phyloP scores from a whole-genome alignment of 2,888 invertebrate genomes.

The Macropis europaea region DNA sequence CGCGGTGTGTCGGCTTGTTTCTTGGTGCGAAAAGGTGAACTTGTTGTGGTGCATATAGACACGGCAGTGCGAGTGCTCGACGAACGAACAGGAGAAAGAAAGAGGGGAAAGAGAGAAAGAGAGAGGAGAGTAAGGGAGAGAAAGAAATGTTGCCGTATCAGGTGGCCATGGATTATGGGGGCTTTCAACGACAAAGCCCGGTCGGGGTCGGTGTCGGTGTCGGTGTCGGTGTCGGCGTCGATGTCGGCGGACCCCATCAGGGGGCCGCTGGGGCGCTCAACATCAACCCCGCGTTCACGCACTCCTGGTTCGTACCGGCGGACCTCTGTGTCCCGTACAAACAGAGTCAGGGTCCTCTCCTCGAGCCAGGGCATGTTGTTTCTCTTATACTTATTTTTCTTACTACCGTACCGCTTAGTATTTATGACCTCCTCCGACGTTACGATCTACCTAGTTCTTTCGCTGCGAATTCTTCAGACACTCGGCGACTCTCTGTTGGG shows the following conservation, averaged over 20 bases:
- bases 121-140: conserved; percentile 3
- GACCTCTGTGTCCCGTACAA: conserved; percentile 95
- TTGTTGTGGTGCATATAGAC: conserved; percentile 18
- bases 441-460: conserved; percentile 46
- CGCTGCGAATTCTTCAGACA: conserved; percentile 9
- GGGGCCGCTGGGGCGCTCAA: conserved; percentile 88
- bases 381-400: conserved; percentile 81
- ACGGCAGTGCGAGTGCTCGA: conserved; percentile 20
- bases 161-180: conserved; percentile 89
- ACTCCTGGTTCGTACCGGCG: conserved; percentile 97
- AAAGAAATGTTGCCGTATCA: conserved; percentile 90
- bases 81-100: background rate
- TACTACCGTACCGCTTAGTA: conserved; percentile 27
- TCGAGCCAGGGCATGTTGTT: conserved; percentile 94
- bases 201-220: conserved; percentile 76
- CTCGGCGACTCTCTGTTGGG: too few species aligned
- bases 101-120: background rate
- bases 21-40: conserved; percentile 33
- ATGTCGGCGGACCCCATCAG: conserved; percentile 85
- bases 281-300: conserved; percentile 91
- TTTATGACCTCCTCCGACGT: conserved; percentile 16
- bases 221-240: conserved; percentile 75
- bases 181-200: conserved; percentile 81
- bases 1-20: conserved; percentile 6
- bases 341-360: conserved; percentile 89